Percentiles rank a stretch among this genome's conserved stretches.
These are phyloP conservation scores for Vanessa tameamea DNA, from an alignment of 1,140 invertebrate genomes.

Conservation along the genomic window DNA sequence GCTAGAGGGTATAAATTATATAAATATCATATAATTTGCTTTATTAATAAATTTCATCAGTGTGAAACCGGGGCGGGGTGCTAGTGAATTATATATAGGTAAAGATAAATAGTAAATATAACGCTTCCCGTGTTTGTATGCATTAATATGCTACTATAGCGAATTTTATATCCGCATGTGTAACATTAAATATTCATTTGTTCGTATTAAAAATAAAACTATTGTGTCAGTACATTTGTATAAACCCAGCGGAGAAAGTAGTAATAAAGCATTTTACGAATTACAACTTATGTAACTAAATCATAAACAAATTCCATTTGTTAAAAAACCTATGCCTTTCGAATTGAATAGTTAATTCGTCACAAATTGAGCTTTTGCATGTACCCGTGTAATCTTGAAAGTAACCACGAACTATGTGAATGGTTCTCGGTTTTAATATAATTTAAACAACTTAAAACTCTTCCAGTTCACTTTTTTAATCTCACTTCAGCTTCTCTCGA, in stretches of 20 bases:
- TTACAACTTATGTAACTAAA: conserved; percentile 26
- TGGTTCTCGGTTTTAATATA: neutral
- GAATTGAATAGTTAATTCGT: conserved; percentile 24
- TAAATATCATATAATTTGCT: too few species aligned
- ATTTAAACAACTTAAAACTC: conserved; percentile 3
- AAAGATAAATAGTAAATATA: too few species aligned
- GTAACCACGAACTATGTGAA: conserved; percentile 14
- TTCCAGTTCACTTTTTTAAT: neutral
- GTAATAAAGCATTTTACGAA: conserved; percentile 26
- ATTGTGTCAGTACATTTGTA: conserved; percentile 10
- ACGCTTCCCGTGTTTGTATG: too few species aligned
- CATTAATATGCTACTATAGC: too few species aligned
- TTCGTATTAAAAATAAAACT: neutral
- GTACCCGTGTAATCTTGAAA: conserved; percentile 32
- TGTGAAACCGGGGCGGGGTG: too few species aligned
- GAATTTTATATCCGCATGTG: too few species aligned
- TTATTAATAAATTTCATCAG: too few species aligned
- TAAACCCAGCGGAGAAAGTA: conserved; percentile 17
- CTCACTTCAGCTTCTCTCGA: neutral
- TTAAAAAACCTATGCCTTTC: conserved; percentile 31
- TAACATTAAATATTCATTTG: neutral
- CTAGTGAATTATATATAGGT: too few species aligned
- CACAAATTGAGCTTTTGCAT: conserved; percentile 33
- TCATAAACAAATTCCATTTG: conserved; percentile 21
- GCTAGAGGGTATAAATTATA: too few species aligned